Conservation (phyloP, 2,113 vertebrate genomes). For the Trogon melanurus region DNA sequence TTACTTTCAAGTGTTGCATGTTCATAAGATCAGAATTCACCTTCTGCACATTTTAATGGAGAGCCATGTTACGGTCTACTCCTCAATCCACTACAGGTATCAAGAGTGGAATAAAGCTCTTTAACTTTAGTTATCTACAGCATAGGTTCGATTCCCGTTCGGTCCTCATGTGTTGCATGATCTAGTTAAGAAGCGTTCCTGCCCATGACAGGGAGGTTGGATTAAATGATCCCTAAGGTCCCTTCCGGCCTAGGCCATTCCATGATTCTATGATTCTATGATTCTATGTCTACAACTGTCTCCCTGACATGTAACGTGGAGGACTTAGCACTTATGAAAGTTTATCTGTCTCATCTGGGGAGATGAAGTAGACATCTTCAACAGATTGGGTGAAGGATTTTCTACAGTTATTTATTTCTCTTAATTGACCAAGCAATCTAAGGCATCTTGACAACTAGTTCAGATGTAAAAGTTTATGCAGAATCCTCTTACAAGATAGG, state of each 20-base stretch:
- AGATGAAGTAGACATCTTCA: not conserved
- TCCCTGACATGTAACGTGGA: not conserved
- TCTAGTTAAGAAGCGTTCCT: too few relatives aligned
- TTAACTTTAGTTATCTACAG: not conserved
- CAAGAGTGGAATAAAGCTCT: not conserved
- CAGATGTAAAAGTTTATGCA: not conserved
- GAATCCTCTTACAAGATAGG: not conserved
- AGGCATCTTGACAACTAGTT: not conserved
- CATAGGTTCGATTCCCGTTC: too few relatives aligned
- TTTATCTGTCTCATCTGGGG: not conserved
- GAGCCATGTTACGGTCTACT: not conserved
- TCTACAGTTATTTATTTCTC: not conserved
- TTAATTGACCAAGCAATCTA: not conserved
- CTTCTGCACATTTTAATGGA: not conserved
- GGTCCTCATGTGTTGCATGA: too few relatives aligned
- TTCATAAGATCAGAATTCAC: not conserved
- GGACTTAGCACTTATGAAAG: not conserved
- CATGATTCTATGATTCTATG: too few relatives aligned
- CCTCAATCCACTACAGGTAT: not conserved
- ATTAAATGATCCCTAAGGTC: too few relatives aligned
- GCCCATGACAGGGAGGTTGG: too few relatives aligned
- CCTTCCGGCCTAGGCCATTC: too few relatives aligned
- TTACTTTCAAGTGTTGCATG: not conserved
- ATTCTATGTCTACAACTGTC: not conserved
- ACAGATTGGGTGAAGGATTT: not conserved